Conservation (phyloP, 2,113 vertebrate species). For the Cranoglanis bouderius region DNA sequence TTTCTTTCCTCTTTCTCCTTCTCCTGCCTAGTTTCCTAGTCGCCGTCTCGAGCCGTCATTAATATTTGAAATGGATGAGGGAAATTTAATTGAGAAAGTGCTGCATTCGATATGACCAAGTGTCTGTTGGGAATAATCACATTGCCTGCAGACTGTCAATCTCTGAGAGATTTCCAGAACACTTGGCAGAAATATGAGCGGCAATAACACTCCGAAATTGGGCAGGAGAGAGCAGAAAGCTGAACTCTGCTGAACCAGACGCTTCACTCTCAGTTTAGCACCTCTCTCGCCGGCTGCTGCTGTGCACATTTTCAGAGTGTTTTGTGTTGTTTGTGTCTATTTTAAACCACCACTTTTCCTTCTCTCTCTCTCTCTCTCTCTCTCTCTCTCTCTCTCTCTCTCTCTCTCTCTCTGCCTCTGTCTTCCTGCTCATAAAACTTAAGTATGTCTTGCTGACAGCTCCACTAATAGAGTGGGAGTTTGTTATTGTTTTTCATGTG, state of each 20-base stretch:
- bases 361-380: constrained; percentile 14
- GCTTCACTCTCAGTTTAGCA: constrained; percentile 34
- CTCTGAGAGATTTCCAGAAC: constrained; percentile 47
- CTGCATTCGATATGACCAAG: constrained; percentile 48
- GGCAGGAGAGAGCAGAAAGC: constrained; percentile 32
- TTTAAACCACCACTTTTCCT: constrained; percentile 31
- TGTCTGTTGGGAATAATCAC: constrained; percentile 46
- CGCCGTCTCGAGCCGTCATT: constrained; percentile 43
- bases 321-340: constrained; percentile 50
- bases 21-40: constrained; percentile 29
- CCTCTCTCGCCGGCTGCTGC: constrained; percentile 39
- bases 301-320: constrained; percentile 42
- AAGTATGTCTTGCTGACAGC: constrained; percentile 52
- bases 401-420: constrained; percentile 13
- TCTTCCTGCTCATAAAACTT: constrained; percentile 37
- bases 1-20: constrained; percentile 25
- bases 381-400: constrained; percentile 5
- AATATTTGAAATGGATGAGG: constrained; percentile 59
- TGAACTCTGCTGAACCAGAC: constrained; percentile 54
- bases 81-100: constrained; percentile 51
- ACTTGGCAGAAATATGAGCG: constrained; percentile 43
- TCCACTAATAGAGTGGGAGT: constrained; percentile 45
- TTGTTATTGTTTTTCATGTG: constrained; percentile 45
- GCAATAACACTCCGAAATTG: constrained; percentile 32
- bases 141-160: constrained; percentile 52